phyloP scores from a whole-genome alignment of 2,888 invertebrate genomes.

The Noctua comes region DNA sequence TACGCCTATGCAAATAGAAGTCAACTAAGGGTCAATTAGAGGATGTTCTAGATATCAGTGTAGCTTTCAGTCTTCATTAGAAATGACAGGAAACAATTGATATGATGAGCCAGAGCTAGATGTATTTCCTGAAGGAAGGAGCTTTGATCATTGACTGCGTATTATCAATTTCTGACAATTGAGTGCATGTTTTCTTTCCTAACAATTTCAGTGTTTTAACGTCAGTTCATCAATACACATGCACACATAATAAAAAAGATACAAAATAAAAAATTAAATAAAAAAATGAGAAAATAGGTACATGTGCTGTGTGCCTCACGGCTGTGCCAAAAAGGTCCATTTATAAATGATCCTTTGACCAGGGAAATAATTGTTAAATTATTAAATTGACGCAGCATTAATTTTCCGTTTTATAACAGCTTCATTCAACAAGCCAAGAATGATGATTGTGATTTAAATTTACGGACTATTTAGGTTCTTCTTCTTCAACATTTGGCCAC shows the following conservation, averaged over 20 bases:
- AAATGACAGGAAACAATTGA: constrained; percentile 37
- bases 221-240: no score
- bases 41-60: constrained; percentile 16
- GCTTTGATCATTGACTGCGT: not conserved
- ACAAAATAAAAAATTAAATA: no score
- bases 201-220: not conserved
- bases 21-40: constrained; percentile 29
- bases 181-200: not conserved
- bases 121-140: not conserved
- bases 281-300: no score
- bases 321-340: no score
- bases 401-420: not conserved
- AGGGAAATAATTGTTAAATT: not conserved
- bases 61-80: constrained; percentile 41
- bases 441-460: no score
- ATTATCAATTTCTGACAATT: not conserved
- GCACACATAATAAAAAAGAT: no score
- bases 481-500: no score
- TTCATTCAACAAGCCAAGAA: not conserved
- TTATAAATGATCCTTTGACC: not conserved
- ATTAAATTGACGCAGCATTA: not conserved
- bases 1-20: not conserved
- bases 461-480: no score
- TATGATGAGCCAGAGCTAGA: constrained; percentile 1
- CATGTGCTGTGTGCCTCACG: no score